Evolutionary conservation across 2,797 vertebrate species (phyloP), one percentile per base, ranked within the genome.

Genomic region (Eleutherodactylus coqui): DNA sequence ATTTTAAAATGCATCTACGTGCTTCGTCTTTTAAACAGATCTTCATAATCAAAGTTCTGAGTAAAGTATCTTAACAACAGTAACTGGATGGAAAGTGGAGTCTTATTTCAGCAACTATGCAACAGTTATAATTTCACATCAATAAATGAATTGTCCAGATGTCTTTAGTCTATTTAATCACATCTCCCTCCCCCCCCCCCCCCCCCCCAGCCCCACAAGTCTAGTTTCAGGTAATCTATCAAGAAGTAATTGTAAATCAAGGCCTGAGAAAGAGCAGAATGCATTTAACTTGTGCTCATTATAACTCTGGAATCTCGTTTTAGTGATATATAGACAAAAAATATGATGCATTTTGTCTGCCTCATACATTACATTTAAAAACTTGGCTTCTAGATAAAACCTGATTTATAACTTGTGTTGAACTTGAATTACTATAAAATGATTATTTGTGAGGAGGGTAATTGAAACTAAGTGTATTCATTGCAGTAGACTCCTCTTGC

Each of bases 111-210:
- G 90, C 90, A 90, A 90, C 92, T 93, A 95, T 93, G 91, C 93
- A 92, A 92, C 93, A 94, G 93, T 95, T 93, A 96, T 96, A 95
- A 96, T 94, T 97, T 95, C 91, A 89, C 91, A 84, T 91, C 91
- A 89, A 88, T 92, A 90, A 90, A 94, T 93, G 93, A 88, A 93
- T 96, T 95, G 94, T 94, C 94, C 96, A 98, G 96, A 96, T 97
- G 96, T 96, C 95, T 96, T 94, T 94, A 95, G 96, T 96, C 95
- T 96, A 96, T 95, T 96, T 97, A 96, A 98, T 97, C 95, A 95
- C 94, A 93, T 94, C 95, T 92, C 93, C 93, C 94, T 92, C 91
- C 90, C 94, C 95, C 92, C 93, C 93, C 93, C 93, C 94, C 92
- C 91, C 90, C n/a, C 93, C 94, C 92, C 91, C 90, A 95, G 95